Base-by-base conservation (phyloP, 2,797 vertebrate species). In the Tapirus indicus region DNA sequence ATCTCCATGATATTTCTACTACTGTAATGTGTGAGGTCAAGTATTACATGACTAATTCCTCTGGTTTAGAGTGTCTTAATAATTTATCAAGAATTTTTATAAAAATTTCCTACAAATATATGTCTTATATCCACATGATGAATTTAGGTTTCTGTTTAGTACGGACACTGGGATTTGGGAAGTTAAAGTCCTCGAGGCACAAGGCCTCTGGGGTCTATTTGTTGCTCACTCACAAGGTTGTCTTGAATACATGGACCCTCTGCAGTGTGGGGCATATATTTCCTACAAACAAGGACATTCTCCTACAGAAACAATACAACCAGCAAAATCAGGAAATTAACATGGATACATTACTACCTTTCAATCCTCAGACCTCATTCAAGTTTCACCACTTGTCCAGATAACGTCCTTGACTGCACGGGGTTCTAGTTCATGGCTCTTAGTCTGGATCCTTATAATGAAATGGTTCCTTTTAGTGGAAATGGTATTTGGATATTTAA, bases 11-110 rank as follows among this genome's bases (percentile, higher is more conserved):
- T 2, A 11, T 71, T 75, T 41, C 58, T 29, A 1, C 23, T 64
- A 0, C 49, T 1, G 0, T 52, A 3, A 62, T 7, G 0, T 35
- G 18, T 35, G 54, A 80, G 58, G 20, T 14, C n/a, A 1, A 9
- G 27, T 3, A 1, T 38, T 11, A 0, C 9, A 1, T 52, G 20
- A 38, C 18, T 20, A 18, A 64, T 17, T 44, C 27, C 9, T 78
- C 27, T 6, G 87, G 35, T 41, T 44, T 44, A 25, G 0, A 7
- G 52, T 1, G 8, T 29, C 74, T 87, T 87, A 29, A 35, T 72
- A 71, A 52, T 62, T 58, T 29, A 56, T 18, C 14, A 20, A 71
- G 21, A 27, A 41, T 21, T 27, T 90, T 83, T 75, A 12, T 82
- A 16, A 21, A 64, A 20, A 32, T 12, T 20, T 68, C 14, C 56